These are phyloP conservation scores for Anhinga rufa DNA, from an alignment of 2,113 vertebrate species.

Conservation along the genomic window DNA sequence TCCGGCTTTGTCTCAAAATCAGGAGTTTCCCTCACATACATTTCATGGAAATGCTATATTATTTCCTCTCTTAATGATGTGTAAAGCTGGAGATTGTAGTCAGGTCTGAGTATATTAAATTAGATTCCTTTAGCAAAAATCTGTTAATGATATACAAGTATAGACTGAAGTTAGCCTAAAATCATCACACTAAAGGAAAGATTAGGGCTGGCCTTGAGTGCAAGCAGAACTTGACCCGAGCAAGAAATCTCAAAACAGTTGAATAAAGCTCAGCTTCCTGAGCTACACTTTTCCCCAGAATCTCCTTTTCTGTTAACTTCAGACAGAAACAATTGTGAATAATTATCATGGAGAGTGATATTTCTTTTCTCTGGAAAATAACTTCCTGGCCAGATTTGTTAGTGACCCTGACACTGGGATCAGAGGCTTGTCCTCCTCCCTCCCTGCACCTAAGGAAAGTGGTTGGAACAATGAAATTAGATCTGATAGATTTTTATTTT, in stretches of 20 bases:
- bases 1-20: not conserved
- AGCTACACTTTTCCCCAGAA: not conserved
- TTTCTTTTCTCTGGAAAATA: not conserved
- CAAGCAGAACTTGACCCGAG: not conserved
- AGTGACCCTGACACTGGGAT: not conserved
- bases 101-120: not conserved
- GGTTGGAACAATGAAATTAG: not conserved
- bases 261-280: not conserved
- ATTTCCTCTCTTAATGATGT: not conserved
- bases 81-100: not conserved
- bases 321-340: not conserved
- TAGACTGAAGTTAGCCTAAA: not conserved
- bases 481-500: not conserved
- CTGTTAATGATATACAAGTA: not conserved
- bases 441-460: not conserved
- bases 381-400: not conserved
- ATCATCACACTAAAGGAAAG: not conserved
- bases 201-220: not conserved
- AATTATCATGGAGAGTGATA: not conserved
- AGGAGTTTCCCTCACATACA: not conserved
- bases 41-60: not conserved
- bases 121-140: not conserved
- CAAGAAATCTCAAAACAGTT: not conserved
- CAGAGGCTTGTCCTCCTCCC: not conserved
- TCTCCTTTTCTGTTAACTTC: not conserved